Evolutionary conservation across 2,888 invertebrate species (phyloP).

Genomic region (Dendrolimus houi): DNA sequence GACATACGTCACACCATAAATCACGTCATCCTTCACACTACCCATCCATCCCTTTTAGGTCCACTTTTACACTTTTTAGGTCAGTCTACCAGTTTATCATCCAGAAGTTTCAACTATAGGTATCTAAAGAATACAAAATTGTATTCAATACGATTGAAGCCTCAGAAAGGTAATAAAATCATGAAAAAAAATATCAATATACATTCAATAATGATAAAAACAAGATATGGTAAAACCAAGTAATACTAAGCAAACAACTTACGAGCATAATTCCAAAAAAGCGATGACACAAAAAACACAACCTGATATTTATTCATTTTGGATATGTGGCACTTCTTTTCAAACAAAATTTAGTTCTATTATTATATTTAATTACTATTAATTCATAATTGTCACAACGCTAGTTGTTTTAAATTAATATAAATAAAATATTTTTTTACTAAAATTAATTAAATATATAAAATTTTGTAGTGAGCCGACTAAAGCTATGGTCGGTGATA

Average conservation of each 20-base stretch:
- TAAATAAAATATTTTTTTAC: constrained; percentile 6
- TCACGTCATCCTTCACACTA: too few relatives aligned
- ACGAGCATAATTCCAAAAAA: constrained; percentile 37
- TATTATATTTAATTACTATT: constrained; percentile 12
- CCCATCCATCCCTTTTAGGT: too few relatives aligned
- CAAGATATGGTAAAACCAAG: constrained; percentile 2
- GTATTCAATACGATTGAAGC: too few relatives aligned
- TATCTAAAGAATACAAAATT: too few relatives aligned
- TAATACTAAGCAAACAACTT: constrained; percentile 18
- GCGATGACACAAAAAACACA: constrained; percentile 30
- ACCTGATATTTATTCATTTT: constrained; percentile 31
- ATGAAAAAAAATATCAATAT: too few relatives aligned
- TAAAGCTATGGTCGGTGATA: not conserved
- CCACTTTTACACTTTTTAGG: too few relatives aligned
- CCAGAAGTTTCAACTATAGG: too few relatives aligned
- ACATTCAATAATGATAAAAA: constrained; percentile 3
- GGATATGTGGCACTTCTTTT: constrained; percentile 14
- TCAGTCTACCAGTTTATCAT: too few relatives aligned
- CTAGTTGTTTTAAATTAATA: constrained; percentile 5
- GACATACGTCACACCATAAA: too few relatives aligned
- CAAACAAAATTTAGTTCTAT: constrained; percentile 13
- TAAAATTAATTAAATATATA: not conserved
- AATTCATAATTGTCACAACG: constrained; percentile 6
- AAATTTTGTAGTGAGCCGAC: constrained; percentile 8
- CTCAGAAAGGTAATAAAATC: too few relatives aligned